Conservation (phyloP, 2,888 invertebrate species). For the Crematogaster levior region DNA sequence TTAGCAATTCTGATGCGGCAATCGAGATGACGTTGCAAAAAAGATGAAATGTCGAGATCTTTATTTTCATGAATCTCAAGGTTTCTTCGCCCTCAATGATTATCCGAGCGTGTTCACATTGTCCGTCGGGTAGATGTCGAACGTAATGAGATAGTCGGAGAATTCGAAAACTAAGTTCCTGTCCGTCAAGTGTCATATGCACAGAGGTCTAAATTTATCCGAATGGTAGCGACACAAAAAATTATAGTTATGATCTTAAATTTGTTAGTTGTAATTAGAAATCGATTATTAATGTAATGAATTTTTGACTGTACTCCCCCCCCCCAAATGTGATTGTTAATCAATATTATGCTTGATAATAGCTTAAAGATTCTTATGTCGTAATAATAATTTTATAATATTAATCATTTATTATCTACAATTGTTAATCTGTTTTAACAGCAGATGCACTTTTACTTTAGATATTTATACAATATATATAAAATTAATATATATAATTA, state of each 20-base stretch:
- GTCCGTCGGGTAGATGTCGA: background rate
- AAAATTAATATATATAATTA: too few relatives aligned
- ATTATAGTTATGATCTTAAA: background rate
- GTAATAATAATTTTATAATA: background rate
- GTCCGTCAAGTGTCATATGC: background rate
- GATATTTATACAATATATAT: too few relatives aligned
- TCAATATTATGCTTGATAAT: background rate
- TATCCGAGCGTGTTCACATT: constrained; percentile 9
- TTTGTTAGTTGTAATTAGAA: background rate
- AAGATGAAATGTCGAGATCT: constrained; percentile 14
- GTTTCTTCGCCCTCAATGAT: background rate
- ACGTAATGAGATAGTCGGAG: constrained; percentile 6
- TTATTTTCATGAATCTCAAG: background rate
- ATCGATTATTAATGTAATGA: background rate
- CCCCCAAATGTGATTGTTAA: too few relatives aligned
- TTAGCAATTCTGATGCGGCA: constrained; percentile 20
- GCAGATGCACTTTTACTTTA: background rate
- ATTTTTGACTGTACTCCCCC: background rate
- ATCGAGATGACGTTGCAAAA: constrained; percentile 1
- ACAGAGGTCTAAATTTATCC: background rate
- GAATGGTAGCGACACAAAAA: background rate
- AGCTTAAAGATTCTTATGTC: too few relatives aligned
- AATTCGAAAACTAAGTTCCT: constrained; percentile 6
- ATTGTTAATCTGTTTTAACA: background rate
- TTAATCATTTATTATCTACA: background rate